Conservation (phyloP, 2,797 vertebrate species). For the Poeciliopsis gracilis region DNA sequence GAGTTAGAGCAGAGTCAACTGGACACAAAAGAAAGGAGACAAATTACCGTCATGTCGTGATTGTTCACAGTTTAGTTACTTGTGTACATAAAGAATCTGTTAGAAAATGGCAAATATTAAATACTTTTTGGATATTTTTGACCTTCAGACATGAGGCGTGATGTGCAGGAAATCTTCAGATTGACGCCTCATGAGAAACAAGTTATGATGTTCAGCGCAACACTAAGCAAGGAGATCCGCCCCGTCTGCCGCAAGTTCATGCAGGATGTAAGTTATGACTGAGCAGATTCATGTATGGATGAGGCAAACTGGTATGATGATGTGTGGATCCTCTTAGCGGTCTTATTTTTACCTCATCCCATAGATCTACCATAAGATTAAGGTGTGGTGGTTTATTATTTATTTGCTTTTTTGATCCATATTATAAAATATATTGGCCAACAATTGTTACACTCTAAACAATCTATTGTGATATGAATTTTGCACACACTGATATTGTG, state of each 20-base stretch:
- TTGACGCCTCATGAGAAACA: slow-evolving; percentile 90
- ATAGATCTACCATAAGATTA: not conserved
- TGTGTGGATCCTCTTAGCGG: not conserved
- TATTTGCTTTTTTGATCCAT: not conserved
- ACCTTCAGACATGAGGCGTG: slow-evolving; percentile 85
- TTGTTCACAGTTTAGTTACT: not conserved
- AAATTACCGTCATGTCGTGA: too few relatives aligned
- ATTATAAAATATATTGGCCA: too few relatives aligned
- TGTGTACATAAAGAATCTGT: not conserved
- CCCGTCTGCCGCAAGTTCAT: slow-evolving; percentile 93
- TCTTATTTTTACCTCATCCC: not conserved
- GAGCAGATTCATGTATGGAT: not conserved
- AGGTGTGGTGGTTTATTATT: not conserved
- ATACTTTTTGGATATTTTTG: not conserved
- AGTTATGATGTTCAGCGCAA: slow-evolving; percentile 94
- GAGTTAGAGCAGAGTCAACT: slow-evolving; percentile 46
- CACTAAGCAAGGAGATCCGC: slow-evolving; percentile 89
- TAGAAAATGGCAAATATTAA: not conserved
- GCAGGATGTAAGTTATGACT: slow-evolving; percentile 87
- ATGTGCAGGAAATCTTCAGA: slow-evolving; percentile 91
- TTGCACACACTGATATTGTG: too few relatives aligned
- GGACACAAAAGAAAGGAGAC: too few relatives aligned
- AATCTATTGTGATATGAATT: too few relatives aligned
- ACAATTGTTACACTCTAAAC: too few relatives aligned
- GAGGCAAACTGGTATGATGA: not conserved